Evolutionary conservation across 2,113 vertebrate genomes (phyloP).

Genomic region (Gallinago jamesoni): DNA sequence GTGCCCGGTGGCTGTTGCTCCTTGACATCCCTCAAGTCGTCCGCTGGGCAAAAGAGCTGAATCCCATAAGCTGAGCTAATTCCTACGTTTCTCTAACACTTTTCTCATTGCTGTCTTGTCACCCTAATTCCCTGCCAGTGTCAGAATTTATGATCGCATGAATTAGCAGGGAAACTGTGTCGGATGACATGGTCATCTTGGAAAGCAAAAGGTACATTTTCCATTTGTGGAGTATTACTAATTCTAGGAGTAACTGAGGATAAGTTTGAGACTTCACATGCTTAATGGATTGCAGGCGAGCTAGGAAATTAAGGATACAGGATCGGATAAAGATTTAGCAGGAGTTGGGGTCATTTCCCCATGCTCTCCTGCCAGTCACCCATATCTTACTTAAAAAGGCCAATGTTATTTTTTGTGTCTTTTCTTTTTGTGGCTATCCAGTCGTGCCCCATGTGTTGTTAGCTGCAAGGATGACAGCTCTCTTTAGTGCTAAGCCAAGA

Average conservation of each 20-base stretch:
- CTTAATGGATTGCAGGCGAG: background rate
- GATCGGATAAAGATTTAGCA: background rate
- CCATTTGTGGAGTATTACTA: slow-evolving; percentile 10
- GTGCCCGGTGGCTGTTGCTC: background rate
- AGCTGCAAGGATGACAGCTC: slow-evolving; percentile 30
- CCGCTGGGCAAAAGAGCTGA: background rate
- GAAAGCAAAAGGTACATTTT: slow-evolving; percentile 52
- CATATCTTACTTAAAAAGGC: background rate
- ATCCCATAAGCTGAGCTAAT: slow-evolving; percentile 30
- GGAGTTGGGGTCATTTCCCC: background rate
- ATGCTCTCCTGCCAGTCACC: background rate
- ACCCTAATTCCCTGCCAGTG: background rate
- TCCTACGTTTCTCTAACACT: background rate
- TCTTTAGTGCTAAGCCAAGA: slow-evolving; percentile 41
- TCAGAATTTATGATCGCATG: background rate
- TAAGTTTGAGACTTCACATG: background rate
- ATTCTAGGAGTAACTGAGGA: slow-evolving; percentile 27
- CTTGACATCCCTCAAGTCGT: background rate
- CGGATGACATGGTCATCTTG: background rate
- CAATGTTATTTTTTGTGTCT: background rate
- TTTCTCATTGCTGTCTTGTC: slow-evolving; percentile 45
- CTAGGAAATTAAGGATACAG: background rate
- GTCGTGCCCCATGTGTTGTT: background rate
- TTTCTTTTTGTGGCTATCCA: slow-evolving; percentile 5
- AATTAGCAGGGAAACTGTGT: background rate